These are phyloP conservation scores for Capreolus pygargus DNA, from an alignment of 2,113 vertebrate genomes.

Conservation along the genomic window DNA sequence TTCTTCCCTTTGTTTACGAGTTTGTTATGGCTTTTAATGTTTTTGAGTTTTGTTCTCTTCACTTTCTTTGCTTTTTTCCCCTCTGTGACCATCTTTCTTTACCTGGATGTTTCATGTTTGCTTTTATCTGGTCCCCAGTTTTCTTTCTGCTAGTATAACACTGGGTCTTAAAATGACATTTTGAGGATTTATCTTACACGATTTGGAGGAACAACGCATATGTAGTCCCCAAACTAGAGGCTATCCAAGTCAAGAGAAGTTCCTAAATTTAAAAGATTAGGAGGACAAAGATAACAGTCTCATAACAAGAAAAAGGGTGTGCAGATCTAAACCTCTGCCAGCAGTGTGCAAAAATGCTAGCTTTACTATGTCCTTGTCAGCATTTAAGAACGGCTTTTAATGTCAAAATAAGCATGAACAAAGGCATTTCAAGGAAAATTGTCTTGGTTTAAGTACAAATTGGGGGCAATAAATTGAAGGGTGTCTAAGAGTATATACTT, in stretches of 20 bases:
- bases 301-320: neutral
- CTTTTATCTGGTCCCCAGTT: neutral
- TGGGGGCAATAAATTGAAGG: neutral
- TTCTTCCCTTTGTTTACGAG: neutral
- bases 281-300: neutral
- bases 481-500: neutral
- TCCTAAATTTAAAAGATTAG: neutral
- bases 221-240: neutral
- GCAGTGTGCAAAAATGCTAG: neutral
- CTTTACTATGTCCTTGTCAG: neutral
- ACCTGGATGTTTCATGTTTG: neutral
- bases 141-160: neutral
- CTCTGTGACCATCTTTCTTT: neutral
- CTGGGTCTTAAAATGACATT: neutral
- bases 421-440: neutral
- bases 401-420: neutral
- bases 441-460: constrained; percentile 15
- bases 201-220: neutral
- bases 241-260: neutral
- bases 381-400: neutral
- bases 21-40: neutral
- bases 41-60: neutral
- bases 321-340: neutral
- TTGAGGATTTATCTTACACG: neutral
- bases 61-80: neutral